Evolutionary conservation across 2,113 vertebrate species (phyloP), one percentile per base, ranked within the genome.

Genomic region (Machaerirhynchus nigripectus): DNA sequence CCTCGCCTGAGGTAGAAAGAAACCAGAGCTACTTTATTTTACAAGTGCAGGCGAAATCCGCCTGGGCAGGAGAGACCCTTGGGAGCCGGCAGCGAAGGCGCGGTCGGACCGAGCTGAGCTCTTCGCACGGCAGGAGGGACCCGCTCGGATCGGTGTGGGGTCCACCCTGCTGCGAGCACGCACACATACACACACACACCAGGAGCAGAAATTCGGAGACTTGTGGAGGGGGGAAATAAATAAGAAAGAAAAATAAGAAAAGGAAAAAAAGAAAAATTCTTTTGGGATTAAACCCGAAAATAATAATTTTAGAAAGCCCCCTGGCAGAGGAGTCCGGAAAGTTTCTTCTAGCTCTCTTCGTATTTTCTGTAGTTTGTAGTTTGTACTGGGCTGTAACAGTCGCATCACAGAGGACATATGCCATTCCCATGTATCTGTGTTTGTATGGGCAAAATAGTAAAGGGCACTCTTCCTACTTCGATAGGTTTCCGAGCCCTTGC

Each of bases 251-350:
- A 70, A 70, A 22, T 0, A 9, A 22, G 10, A 33, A 14, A 20
- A 50, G 0, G n/a, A 8, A 3, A 26, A 50, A 33, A 49, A 21
- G 0, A 52, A 71, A 79, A 57, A 39, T 5, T 40, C 33, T 5
- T 63, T 85, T 12, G 7, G 18, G 7, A 28, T 47, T 27, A 85
- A 80, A 83, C 42, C 3, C 4, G 6, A 18, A 70, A 55, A 60
- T 12, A 18, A 33, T 14, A 28, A 17, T 8, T 60, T 70, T 42
- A 0, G 31, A 27, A 27, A 46, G 6, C 5, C 10, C 7, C 1
- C 12, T 16, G 39, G 24, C 27, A 52, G 42, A 61, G 14, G 6
- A 69, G 37, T 42, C 23, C 21, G 31, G 24, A 49, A 95, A 94
- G 39, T 86, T 94, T 93, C 42, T 56, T 67, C 33, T 50, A 17